A percentile compares a stretch with the other conserved stretches of the same genome.
Evolutionary conservation across 2,888 invertebrate genomes (phyloP).

Genomic region (Metellina segmentata): DNA sequence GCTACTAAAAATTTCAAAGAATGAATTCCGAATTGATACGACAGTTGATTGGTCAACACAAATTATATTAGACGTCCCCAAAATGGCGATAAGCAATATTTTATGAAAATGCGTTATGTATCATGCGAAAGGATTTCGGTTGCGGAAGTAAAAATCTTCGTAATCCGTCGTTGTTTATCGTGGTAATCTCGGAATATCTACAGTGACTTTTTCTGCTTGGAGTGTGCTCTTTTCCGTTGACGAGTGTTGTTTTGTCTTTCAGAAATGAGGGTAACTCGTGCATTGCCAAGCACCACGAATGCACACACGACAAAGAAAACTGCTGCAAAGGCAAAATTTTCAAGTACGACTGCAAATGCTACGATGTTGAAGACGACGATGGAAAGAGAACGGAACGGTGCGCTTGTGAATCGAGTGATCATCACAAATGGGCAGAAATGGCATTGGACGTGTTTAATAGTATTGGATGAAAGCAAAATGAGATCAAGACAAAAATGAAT

Average conservation of each 20-base stretch:
- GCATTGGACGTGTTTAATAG: not conserved
- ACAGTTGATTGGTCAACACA: too few species aligned
- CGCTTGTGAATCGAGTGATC: constrained; percentile 16
- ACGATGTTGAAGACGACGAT: constrained; percentile 16
- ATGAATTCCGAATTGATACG: too few species aligned
- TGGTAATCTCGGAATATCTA: not conserved
- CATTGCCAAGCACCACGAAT: constrained; percentile 48
- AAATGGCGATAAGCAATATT: too few species aligned
- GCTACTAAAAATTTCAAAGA: too few species aligned
- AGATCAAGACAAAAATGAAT: not conserved
- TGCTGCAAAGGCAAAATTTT: constrained; percentile 42
- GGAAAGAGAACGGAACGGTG: constrained; percentile 12
- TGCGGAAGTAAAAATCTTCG: too few species aligned
- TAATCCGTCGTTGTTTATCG: too few species aligned
- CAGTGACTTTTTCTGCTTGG: not conserved
- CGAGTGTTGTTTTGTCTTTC: too few species aligned
- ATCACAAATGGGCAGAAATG: constrained; percentile 20
- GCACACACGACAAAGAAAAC: constrained; percentile 30
- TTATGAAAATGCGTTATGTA: too few species aligned
- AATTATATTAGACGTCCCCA: too few species aligned
- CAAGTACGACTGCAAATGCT: constrained; percentile 42
- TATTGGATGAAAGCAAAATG: not conserved
- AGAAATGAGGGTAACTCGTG: not conserved
- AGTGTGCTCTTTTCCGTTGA: too few species aligned
- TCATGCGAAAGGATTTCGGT: too few species aligned